A percentile compares a stretch with the other conserved stretches of the same genome.
Conservation (phyloP, 2,888 invertebrate species). For the Caradrina clavipalpis region DNA sequence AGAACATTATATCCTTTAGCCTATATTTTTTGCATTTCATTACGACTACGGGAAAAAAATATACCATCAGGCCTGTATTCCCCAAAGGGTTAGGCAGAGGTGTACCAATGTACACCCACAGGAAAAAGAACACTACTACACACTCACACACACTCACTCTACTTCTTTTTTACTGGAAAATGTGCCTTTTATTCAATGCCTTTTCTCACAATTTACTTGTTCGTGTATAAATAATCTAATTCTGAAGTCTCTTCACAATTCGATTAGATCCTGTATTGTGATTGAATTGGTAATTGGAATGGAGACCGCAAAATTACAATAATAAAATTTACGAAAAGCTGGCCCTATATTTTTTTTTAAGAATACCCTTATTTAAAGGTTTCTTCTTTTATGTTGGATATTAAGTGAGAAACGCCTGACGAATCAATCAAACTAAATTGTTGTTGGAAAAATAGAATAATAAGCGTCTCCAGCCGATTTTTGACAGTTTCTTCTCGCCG, state of each 20-base stretch:
- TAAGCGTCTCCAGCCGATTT: no score
- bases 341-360: not conserved
- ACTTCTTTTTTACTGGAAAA: no score
- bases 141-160: no score
- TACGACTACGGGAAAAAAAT: not conserved
- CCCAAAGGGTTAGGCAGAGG: no score
- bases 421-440: not conserved
- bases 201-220: constrained; percentile 7
- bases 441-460: not conserved
- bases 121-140: no score
- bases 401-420: not conserved
- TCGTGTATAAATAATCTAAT: constrained; percentile 13
- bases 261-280: constrained; percentile 6
- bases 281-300: constrained; percentile 28
- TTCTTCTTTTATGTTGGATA: not conserved
- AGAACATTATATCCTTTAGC: constrained; percentile 5
- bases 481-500: no score
- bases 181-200: not conserved
- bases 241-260: constrained; percentile 10
- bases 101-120: no score
- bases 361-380: not conserved
- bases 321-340: not conserved
- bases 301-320: constrained; percentile 8
- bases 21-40: constrained; percentile 10
- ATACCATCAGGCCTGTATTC: no score